A percentile compares a stretch with the other conserved stretches of the same genome.
Evolutionary conservation across 2,888 invertebrate species (phyloP).

Genomic region (Phaedon cochleariae): DNA sequence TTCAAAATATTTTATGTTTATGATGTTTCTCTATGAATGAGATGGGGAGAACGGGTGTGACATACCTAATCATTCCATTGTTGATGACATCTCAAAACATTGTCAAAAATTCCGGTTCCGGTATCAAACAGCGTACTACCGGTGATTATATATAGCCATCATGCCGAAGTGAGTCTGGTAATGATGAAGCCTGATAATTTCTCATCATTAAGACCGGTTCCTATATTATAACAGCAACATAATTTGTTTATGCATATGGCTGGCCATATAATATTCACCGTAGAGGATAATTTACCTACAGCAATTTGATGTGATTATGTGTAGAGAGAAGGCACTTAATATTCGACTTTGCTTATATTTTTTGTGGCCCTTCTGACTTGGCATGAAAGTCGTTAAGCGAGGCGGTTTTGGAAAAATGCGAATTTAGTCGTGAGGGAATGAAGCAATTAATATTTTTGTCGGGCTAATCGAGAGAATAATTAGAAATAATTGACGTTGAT

Average conservation of each 20-base stretch:
- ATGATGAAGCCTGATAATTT: slow-evolving; percentile 48
- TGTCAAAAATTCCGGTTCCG: slow-evolving; percentile 42
- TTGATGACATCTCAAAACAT: not conserved
- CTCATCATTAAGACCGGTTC: slow-evolving; percentile 49
- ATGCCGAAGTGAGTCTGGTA: slow-evolving; percentile 41
- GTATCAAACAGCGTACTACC: slow-evolving; percentile 44
- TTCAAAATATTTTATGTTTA: too few species aligned
- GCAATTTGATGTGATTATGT: slow-evolving; percentile 31
- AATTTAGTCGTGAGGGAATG: not conserved
- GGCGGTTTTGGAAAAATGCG: slow-evolving; percentile 6
- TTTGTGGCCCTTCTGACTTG: not conserved
- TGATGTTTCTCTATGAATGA: too few species aligned
- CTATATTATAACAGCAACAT: slow-evolving; percentile 26
- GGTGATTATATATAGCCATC: slow-evolving; percentile 44
- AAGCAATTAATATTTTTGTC: slow-evolving; percentile 5
- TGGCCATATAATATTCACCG: slow-evolving; percentile 27
- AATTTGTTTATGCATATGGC: slow-evolving; percentile 27
- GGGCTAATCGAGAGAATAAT: not conserved
- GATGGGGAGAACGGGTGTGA: too few species aligned
- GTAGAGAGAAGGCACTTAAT: slow-evolving; percentile 23
- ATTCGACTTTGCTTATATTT: slow-evolving; percentile 21
- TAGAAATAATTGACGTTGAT: not conserved
- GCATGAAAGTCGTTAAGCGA: not conserved
- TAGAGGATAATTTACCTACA: slow-evolving; percentile 28
- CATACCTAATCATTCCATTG: too few species aligned